Base-by-base conservation (phyloP, 2,113 vertebrate species). In the Falcunculus frontatus region DNA sequence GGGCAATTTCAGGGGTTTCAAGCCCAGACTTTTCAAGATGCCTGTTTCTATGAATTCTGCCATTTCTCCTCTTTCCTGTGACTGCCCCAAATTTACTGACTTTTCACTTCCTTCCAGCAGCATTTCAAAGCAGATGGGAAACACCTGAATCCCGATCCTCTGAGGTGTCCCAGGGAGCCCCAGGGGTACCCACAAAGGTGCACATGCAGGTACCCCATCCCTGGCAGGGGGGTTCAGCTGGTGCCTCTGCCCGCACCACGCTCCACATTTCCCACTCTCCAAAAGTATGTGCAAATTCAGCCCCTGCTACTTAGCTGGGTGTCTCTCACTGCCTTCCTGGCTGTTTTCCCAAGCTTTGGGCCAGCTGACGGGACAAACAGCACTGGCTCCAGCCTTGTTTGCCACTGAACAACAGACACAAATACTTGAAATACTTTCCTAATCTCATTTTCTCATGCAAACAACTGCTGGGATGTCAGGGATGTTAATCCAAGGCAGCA, bases 371-470 rank as follows among this genome's bases (percentile, higher is more conserved):
- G 50, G 84, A 87, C 93, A 94, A 96, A 94, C 87, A 91, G 57
- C 29, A 3, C 91, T 72, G 95, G 87, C 94, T 95, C 94, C 26
- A 1, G 30, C 80, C 17, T 78, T 84, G 60, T 95, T 95, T 91
- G 84, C 69, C 37, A 18, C 77, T 46, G 60, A 89, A 76, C 77
- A 87, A 94, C 91, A 94, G 92, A 72, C 67, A 26, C 80, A 67
- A 84, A 91, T 94, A 53, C 73, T 90, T 91, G 52, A 47, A 90
- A 93, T 95, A 63, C 44, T 93, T 95, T 89, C 93, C 87, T 91
- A 87, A 95, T 95, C 94, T 96, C 77, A 41, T 95, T 96, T 95
- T 92, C 84, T 82, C 91, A 27, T 15, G 84, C 53, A 86, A 92
- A 86, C 27, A 3, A 44, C 73, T 82, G 89, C 84, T 81, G 57